These are phyloP conservation scores for Homarus gammarus DNA, from an alignment of 2,888 invertebrate species.

Conservation along the genomic window DNA sequence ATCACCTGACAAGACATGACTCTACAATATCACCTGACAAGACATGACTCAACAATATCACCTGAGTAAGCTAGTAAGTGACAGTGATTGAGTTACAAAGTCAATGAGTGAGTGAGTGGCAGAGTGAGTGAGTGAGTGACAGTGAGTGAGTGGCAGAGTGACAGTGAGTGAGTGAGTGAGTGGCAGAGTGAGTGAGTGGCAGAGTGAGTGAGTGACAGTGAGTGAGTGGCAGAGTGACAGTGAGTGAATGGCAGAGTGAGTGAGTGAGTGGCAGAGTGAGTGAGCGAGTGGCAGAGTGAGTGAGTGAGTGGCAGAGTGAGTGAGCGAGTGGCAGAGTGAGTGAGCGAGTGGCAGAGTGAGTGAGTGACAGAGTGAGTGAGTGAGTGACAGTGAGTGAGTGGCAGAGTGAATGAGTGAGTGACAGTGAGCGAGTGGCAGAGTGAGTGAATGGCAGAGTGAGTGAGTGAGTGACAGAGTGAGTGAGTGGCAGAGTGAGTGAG, in stretches of 20 bases:
- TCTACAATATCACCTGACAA: too few species aligned
- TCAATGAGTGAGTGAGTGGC: too few species aligned
- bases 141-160: constrained; percentile 34
- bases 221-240: background rate
- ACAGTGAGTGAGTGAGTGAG: constrained; percentile 8
- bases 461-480: too few species aligned
- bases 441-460: too few species aligned
- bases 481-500: too few species aligned
- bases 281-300: constrained; percentile 14
- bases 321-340: constrained; percentile 15
- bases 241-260: background rate
- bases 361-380: background rate
- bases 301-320: constrained; percentile 8
- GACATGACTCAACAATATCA: too few species aligned
- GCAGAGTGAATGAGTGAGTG: too few species aligned
- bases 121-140: background rate
- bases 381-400: background rate
- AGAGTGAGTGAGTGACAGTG: background rate
- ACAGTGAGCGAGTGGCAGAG: background rate
- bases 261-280: background rate
- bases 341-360: constrained; percentile 8
- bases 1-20: too few species aligned
- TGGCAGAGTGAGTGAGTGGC: constrained; percentile 14
- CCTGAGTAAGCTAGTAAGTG: background rate
- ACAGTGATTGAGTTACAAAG: background rate